These are phyloP conservation scores for Dromas ardeola DNA, from an alignment of 2,113 vertebrate genomes.

Conservation along the genomic window DNA sequence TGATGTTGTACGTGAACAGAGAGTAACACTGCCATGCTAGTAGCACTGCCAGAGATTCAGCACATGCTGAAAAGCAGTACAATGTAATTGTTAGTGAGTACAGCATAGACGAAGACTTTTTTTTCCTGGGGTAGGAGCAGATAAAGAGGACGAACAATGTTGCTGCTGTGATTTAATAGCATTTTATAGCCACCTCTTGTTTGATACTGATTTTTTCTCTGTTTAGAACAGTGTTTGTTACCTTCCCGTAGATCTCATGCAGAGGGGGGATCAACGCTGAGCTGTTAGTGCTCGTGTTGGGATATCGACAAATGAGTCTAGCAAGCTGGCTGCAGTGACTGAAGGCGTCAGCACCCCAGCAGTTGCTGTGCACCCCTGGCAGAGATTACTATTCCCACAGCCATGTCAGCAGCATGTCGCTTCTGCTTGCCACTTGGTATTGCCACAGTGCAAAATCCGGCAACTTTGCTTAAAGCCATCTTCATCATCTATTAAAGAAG, in stretches of 20 bases:
- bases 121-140: neutral
- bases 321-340: neutral
- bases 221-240: neutral
- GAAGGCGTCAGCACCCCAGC: neutral
- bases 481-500: neutral
- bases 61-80: neutral
- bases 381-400: neutral
- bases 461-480: neutral
- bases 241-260: neutral
- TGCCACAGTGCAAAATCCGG: neutral
- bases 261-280: rapidly evolving
- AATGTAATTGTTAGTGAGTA: neutral
- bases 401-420: neutral
- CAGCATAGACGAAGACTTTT: neutral
- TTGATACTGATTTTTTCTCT: neutral
- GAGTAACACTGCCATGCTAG: neutral
- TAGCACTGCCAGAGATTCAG: neutral
- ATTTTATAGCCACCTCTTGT: neutral
- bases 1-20: neutral
- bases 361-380: neutral
- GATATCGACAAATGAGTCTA: neutral
- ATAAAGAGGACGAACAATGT: neutral
- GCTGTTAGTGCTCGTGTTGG: neutral
- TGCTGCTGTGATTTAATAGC: neutral
- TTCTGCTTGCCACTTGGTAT: neutral